Evolutionary conservation across 2,888 invertebrate species (phyloP), one percentile per base, ranked within the genome.

Genomic region (Stratiomys singularior): DNA sequence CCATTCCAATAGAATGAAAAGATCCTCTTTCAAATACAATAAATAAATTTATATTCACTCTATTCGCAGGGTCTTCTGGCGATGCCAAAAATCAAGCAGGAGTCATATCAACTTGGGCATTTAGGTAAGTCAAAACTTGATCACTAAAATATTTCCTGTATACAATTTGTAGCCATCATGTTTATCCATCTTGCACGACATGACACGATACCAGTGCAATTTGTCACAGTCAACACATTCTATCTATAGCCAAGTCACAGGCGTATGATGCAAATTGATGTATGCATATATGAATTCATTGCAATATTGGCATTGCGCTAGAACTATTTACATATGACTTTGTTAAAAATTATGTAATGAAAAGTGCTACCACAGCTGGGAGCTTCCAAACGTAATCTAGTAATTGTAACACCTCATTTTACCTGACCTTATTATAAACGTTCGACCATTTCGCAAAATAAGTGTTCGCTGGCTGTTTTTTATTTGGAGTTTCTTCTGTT

Each of bases 51-150:
- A 3, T 3, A 23, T 58, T 69, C 28, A 18, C 37, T 21, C n/a
- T 76, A 13, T 25, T 69, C 63, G 21, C 69, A 79, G 79, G 74
- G 79, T 21, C 27, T 79, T n/a, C 30, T 79, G 44, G 28, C 76
- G 2, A 69, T 79, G 67, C 74, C 74, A n/a, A 79, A 79, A 76
- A 79, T 79, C 58, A 79, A 79, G 71, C 79, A 79, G 76, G 79
- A 79, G 67, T 21, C 60, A 47, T 79, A 78, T 56, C 71, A 37
- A n/a, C 56, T 74, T 47, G 77, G 79, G 47, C 79, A 79, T 72
- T 69, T 79, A 58, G 77, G 79, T 79, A 79, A 67, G 78, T 64
- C 23, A 56, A 2, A 67, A 46, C 18, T 76, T 44, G n/a, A 15
- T 37, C 3, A 5, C 37, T 5, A 63, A 18, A 44, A 15, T 46